A percentile compares a stretch with the other conserved stretches of the same genome.
Conservation (phyloP, 2,797 vertebrate species). For the Avahi laniger region DNA sequence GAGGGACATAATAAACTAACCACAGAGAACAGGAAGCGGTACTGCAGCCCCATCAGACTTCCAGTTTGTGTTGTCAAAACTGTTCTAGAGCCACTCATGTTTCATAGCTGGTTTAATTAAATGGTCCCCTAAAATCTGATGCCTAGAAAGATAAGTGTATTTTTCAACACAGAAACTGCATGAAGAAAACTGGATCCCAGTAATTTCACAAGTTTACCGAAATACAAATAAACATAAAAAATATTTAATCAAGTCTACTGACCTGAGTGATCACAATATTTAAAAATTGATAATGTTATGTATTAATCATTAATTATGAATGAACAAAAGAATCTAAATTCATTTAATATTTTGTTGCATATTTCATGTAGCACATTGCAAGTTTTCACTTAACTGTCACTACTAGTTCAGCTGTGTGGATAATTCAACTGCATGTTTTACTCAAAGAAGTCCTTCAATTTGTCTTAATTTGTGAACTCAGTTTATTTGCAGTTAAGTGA, state of each 20-base stretch:
- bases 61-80: conserved; percentile 19
- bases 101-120: conserved; percentile 66
- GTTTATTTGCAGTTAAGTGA: neutral
- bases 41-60: conserved; percentile 43
- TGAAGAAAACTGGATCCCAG: neutral
- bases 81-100: neutral
- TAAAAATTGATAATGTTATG: neutral
- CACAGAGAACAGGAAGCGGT: neutral
- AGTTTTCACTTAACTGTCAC: neutral
- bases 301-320: neutral
- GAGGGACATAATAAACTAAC: neutral
- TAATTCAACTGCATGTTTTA: neutral
- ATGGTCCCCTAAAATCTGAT: conserved; percentile 56
- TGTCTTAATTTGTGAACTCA: neutral
- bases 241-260: neutral
- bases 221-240: neutral
- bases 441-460: neutral
- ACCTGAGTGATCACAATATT: neutral
- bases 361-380: neutral
- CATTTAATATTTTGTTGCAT: neutral
- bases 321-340: neutral
- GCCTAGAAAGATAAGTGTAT: conserved; percentile 29
- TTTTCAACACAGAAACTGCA: neutral
- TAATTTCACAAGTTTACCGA: conserved; percentile 18
- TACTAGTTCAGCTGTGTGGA: neutral